Percentiles rank a stretch among this genome's conserved stretches.
Conservation (phyloP, 2,797 vertebrate genomes). For the Sparus aurata region DNA sequence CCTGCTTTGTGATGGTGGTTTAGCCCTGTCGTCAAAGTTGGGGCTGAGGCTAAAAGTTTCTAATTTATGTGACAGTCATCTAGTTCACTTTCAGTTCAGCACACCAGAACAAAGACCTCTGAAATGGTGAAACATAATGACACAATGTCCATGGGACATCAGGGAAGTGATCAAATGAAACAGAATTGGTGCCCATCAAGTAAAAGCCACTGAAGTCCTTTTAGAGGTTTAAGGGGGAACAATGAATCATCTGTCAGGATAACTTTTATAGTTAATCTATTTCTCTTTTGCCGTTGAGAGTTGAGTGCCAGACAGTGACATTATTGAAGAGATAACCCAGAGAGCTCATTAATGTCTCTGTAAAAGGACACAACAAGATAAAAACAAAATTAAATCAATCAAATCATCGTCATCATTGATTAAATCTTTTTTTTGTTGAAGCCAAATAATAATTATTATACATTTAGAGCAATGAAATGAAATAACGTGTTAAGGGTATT, state of each 20-base stretch:
- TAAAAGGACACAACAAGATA: background rate
- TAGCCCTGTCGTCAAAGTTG: slow-evolving; percentile 1
- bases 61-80: slow-evolving; percentile 31
- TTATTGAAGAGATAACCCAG: background rate
- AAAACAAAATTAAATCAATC: background rate
- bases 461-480: background rate
- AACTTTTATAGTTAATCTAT: background rate
- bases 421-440: background rate
- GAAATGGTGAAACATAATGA: background rate
- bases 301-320: background rate
- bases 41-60: slow-evolving; percentile 2
- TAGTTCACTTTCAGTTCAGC: slow-evolving; percentile 28
- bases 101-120: slow-evolving; percentile 12
- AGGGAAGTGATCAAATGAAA: slow-evolving; percentile 33
- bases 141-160: slow-evolving; percentile 14
- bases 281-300: background rate
- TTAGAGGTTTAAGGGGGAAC: background rate
- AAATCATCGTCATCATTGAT: background rate
- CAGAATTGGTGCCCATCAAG: background rate
- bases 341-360: background rate
- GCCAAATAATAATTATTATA: background rate
- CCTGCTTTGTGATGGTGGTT: slow-evolving; percentile 3
- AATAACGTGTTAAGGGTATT: background rate
- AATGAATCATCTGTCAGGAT: slow-evolving; percentile 5
- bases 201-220: slow-evolving; percentile 19